phyloP scores from a whole-genome alignment of 2,888 invertebrate genomes.

The Nephrotoma appendiculata region DNA sequence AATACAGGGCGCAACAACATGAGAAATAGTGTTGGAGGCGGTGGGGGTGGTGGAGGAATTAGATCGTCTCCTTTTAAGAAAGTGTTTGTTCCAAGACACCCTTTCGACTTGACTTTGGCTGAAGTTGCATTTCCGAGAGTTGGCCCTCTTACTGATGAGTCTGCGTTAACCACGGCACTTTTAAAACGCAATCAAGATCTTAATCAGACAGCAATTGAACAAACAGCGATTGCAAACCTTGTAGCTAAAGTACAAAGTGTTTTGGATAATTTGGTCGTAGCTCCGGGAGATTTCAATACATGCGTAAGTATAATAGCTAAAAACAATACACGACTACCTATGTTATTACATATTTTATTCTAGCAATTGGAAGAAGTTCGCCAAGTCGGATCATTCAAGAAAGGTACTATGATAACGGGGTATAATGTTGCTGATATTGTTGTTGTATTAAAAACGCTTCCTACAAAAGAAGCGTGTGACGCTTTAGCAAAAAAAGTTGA shows the following conservation, averaged over 20 bases:
- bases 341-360: slow-evolving; percentile 13
- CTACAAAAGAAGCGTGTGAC: slow-evolving; percentile 89
- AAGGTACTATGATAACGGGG: slow-evolving; percentile 92
- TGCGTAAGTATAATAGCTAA: slow-evolving; percentile 55
- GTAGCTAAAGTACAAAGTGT: slow-evolving; percentile 92
- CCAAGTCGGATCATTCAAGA: slow-evolving; percentile 95
- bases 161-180: slow-evolving; percentile 71
- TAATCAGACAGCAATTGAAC: slow-evolving; percentile 79
- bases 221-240: slow-evolving; percentile 81
- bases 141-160: slow-evolving; percentile 68
- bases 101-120: slow-evolving; percentile 75
- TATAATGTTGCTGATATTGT: slow-evolving; percentile 94
- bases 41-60: slow-evolving; percentile 47
- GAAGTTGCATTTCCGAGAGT: slow-evolving; percentile 82
- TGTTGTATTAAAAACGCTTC: slow-evolving; percentile 89
- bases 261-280: slow-evolving; percentile 84
- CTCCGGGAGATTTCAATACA: slow-evolving; percentile 86
- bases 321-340: slow-evolving; percentile 9
- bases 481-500: slow-evolving; percentile 77
- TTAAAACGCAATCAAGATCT: slow-evolving; percentile 85
- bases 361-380: slow-evolving; percentile 87
- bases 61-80: slow-evolving; percentile 48
- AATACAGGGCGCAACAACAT: slow-evolving; percentile 35
- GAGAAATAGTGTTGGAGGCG: slow-evolving; percentile 1
- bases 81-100: slow-evolving; percentile 56